Evolutionary conservation across 2,797 vertebrate genomes (phyloP).

Genomic region (Anableps anableps): DNA sequence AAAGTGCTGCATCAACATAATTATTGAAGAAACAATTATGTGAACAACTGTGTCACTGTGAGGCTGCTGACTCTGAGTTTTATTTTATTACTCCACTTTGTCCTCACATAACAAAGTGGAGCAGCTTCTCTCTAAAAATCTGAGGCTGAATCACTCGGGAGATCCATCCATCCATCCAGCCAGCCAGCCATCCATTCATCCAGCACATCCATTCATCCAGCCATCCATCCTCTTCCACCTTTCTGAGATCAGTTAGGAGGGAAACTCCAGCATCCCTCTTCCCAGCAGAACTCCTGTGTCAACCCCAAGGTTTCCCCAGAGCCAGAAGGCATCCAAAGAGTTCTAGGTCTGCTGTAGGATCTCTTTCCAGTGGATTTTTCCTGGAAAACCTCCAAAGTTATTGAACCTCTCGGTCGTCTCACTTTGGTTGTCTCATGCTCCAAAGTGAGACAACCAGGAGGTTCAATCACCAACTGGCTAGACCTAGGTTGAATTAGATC

Average conservation of each 20-base stretch:
- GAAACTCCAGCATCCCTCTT: neutral
- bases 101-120: neutral
- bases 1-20: constrained; percentile 67
- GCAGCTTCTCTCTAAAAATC: neutral
- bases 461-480: neutral
- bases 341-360: neutral
- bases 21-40: constrained; percentile 63
- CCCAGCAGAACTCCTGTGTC: neutral
- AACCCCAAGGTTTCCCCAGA: neutral
- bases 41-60: constrained; percentile 53
- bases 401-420: too few relatives aligned
- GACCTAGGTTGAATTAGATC: neutral
- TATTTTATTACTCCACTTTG: constrained; percentile 8
- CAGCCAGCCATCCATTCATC: neutral
- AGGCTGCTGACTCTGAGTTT: constrained; percentile 18
- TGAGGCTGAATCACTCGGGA: neutral
- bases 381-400: neutral
- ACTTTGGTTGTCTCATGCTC: too few relatives aligned
- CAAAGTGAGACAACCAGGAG: neutral
- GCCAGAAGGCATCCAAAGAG: neutral
- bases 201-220: neutral
- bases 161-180: constrained; percentile 2
- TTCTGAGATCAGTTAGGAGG: neutral
- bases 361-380: neutral
- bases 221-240: neutral